Evolutionary conservation across 2,113 vertebrate species (phyloP), one percentile per base, ranked within the genome.

Genomic region (Eretmochelys imbricata): DNA sequence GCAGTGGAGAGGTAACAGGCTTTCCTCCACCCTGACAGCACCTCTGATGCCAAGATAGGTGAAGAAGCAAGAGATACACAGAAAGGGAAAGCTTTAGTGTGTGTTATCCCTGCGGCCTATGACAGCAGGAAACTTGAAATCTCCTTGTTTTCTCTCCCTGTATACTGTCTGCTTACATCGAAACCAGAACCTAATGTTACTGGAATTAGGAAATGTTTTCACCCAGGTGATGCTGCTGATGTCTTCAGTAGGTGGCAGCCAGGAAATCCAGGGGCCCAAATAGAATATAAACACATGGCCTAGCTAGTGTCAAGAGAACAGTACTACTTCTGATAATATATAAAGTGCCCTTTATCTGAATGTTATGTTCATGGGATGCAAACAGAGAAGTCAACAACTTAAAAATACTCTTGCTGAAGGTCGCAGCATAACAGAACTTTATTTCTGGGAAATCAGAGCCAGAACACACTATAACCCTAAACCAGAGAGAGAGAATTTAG

Each of bases 61-160:
- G 72, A 76, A 46, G 20, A 22, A 24, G 10, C 10, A 24, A 24
- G 38, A 46, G 24, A 4, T 10, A 11, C 25, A 13, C 72, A 38
- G 42, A 46, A 46, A 46, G 72, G 35, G 65, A n/a, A 72, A 10
- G 3, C 38, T 75, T 76, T 76, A 76, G 22, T 24, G 38, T 46
- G 24, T 76, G 16, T 76, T 22, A 76, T 76, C 38, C 10, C 38
- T 76, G 11, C 25, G 20, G 69, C 38, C n/a, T 22, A 75, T 24
- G 22, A 19, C 35, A 76, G 42, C 6, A 12, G 22, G 46, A 80
- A 51, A 51, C 27, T 31, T 35, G 5, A 31, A 51, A 35, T 80
- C 19, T 50, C 6, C 14, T 51, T 19, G 4, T 13, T 59, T 8
- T 55, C 8, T 59, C 24, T 62, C 91, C 38, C 22, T 0, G 0